A percentile compares a stretch with the other conserved stretches of the same genome.
Conservation (phyloP, 2,113 vertebrate species). For the Verasper variegatus region DNA sequence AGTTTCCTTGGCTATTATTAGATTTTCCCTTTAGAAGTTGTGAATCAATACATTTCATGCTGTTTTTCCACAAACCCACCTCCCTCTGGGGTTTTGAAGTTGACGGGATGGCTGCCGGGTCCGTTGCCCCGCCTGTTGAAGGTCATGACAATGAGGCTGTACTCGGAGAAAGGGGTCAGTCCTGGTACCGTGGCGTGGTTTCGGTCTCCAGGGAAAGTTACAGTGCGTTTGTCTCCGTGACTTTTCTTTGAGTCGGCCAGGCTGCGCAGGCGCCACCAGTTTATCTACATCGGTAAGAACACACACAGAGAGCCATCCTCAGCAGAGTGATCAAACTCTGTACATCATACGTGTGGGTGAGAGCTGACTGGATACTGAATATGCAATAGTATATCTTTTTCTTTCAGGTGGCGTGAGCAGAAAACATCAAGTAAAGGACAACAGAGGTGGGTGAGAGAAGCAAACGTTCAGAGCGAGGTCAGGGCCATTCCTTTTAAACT, state of each 20-base stretch:
- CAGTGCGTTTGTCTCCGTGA: conserved; percentile 85
- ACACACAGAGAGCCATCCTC: not conserved
- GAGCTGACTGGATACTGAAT: not conserved
- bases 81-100: conserved; percentile 96
- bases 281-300: conserved; percentile 81
- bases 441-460: conserved; percentile 32
- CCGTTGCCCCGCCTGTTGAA: conserved; percentile 94
- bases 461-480: conserved; percentile 49
- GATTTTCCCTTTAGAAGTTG: conserved; percentile 57
- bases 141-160: conserved; percentile 89
- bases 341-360: not conserved
- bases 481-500: conserved; percentile 69
- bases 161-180: conserved; percentile 92
- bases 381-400: not conserved
- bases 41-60: conserved; percentile 67
- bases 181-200: conserved; percentile 85
- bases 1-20: conserved; percentile 67
- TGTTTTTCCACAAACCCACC: conserved; percentile 83
- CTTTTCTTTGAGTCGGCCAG: conserved; percentile 85
- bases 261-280: conserved; percentile 91
- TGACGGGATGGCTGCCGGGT: conserved; percentile 87
- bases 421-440: conserved; percentile 36
- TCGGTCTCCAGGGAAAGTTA: conserved; percentile 86
- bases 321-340: not conserved
- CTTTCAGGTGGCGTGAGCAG: not conserved